Base-by-base conservation (phyloP, 1,140 invertebrate species). In the Rhagoletis zephyria region DNA sequence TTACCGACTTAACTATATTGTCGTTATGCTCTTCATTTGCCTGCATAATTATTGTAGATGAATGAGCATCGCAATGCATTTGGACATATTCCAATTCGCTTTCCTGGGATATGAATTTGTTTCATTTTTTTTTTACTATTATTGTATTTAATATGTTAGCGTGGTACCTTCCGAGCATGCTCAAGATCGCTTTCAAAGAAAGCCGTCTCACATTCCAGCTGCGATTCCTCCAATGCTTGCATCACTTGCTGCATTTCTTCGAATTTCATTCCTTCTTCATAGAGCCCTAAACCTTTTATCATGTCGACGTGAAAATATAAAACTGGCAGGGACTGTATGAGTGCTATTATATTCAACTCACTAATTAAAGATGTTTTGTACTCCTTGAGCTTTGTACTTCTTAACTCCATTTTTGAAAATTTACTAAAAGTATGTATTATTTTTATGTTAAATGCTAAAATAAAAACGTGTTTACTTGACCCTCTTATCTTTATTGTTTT, bases 201-300 rank as follows among this genome's bases (percentile, higher is more conserved):
- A n/a, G 88, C 81, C 45, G 88, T 88, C 3, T 85, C 48, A 5
- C 63, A 56, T 87, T 48, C 74, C 48, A 81, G 45, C 30, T 30
- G n/a, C 0, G 90, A 91, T 56, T 87, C 51, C 45, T 91, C 74
- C 67, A 91, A 81, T 7, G 77, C 91, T 2, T 87, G 74, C 0
- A 87, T 89, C 19, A 91, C 2, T 60, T 90, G 87, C 0, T 74
- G 81, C 90, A 91, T 92, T 61, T 91, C 91, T 2, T 88, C 88
- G 1, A 90, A 9, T 0, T 88, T 56, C 91, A 91, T 91, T 12
- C 81, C 89, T 0, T 89, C 88, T 16, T 91, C 91, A n/a, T 90
- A 91, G 7, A 89, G 81, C 7, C 91, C 91, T 4, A 89, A 61
- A 45, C 85, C 85, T 85, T 45, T n/a, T 30, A 16, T 61, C n/a